Evolutionary conservation across 1,140 invertebrate species (phyloP).

Genomic region (Halotydeus destructor): DNA sequence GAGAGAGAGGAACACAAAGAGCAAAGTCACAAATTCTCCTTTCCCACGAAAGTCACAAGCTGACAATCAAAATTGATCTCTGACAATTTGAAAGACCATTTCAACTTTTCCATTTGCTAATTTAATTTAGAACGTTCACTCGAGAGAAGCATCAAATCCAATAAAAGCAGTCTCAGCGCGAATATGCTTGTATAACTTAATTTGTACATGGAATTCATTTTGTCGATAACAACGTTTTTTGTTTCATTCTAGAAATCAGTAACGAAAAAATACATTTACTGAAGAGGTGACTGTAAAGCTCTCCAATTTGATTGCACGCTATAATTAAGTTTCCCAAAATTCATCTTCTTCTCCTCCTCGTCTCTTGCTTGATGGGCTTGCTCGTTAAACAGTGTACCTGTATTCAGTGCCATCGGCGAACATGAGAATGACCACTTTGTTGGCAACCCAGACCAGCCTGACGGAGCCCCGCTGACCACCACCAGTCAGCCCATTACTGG

Average conservation of each 20-base stretch:
- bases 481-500: not conserved
- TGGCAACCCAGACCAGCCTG: slow-evolving; percentile 71
- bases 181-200: not conserved
- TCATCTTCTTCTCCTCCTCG: not conserved
- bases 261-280: not conserved
- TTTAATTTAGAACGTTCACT: no score
- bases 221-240: not conserved
- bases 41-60: no score
- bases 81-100: no score
- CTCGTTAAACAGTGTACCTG: slow-evolving; percentile 27
- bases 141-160: no score
- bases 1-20: no score
- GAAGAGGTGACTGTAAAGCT: not conserved
- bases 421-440: slow-evolving; percentile 73
- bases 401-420: slow-evolving; percentile 76
- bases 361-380: not conserved
- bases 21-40: no score
- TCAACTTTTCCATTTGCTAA: no score
- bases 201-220: not conserved
- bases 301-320: no score
- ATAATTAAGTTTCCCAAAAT: not conserved
- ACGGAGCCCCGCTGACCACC: slow-evolving; percentile 31
- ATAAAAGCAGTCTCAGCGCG: no score
- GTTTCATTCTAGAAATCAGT: not conserved
- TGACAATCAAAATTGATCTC: no score